phyloP scores from a whole-genome alignment of 2,888 invertebrate species.

The Labia minor region DNA sequence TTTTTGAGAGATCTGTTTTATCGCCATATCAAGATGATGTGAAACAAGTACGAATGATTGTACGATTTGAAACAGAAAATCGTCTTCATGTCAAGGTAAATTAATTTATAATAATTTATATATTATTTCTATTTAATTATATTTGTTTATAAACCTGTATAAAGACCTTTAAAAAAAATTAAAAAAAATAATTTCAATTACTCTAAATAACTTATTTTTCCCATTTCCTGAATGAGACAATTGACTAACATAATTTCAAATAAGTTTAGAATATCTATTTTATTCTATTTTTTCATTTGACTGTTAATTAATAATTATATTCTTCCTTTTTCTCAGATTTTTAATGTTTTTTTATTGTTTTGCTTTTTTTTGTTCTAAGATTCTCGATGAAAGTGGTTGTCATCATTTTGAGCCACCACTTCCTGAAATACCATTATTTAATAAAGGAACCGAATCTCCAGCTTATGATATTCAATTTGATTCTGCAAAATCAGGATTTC shows the following conservation, averaged over 20 bases:
- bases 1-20: slow-evolving; percentile 42
- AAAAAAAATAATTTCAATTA: too few relatives aligned
- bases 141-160: too few relatives aligned
- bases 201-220: too few relatives aligned
- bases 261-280: background rate
- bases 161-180: too few relatives aligned
- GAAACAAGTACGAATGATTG: slow-evolving; percentile 46
- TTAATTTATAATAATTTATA: slow-evolving; percentile 20
- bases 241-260: background rate
- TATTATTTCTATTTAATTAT: too few relatives aligned
- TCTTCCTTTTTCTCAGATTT: too few relatives aligned
- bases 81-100: slow-evolving; percentile 55
- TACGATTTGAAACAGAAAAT: slow-evolving; percentile 49
- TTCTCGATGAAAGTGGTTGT: background rate
- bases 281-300: too few relatives aligned
- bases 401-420: slow-evolving; percentile 46
- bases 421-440: slow-evolving; percentile 48
- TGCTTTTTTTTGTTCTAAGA: too few relatives aligned
- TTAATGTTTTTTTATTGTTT: too few relatives aligned
- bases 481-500: slow-evolving; percentile 49
- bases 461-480: slow-evolving; percentile 47
- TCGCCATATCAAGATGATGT: slow-evolving; percentile 59
- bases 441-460: slow-evolving; percentile 40
- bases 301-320: too few relatives aligned
- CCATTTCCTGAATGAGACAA: background rate